Conservation (phyloP, 2,113 vertebrate genomes). For the Oriolus oriolus region DNA sequence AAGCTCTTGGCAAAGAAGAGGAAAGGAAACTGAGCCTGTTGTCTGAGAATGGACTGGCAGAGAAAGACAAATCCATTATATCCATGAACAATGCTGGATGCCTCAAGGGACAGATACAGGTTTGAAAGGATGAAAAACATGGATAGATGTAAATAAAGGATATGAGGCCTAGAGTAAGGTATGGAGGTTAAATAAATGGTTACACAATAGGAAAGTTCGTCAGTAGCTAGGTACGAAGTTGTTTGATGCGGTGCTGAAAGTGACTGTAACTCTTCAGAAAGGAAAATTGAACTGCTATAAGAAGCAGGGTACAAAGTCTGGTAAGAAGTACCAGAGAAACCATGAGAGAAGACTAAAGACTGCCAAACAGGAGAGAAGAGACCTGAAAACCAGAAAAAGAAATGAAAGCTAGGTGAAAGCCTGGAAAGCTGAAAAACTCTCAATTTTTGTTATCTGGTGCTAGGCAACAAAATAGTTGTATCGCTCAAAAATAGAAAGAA, state of each 20-base stretch:
- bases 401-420: not conserved
- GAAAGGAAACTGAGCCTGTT: not conserved
- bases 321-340: not conserved
- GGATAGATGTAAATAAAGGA: not conserved
- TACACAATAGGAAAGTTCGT: not conserved
- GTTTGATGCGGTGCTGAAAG: not conserved
- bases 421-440: not conserved
- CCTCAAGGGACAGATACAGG: not conserved
- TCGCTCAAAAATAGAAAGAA: not conserved
- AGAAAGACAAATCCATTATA: not conserved
- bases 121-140: not conserved
- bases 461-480: not conserved
- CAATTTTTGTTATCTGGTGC: not conserved
- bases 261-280: not conserved
- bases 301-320: not conserved
- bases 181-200: not conserved
- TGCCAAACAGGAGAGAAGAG: not conserved
- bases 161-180: not conserved
- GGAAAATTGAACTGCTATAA: not conserved
- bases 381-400: not conserved
- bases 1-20: not conserved
- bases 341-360: not conserved
- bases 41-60: not conserved
- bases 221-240: not conserved
- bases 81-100: not conserved